These are phyloP conservation scores for Scalopus aquaticus DNA, from an alignment of 2,113 vertebrate species.

Conservation along the genomic window DNA sequence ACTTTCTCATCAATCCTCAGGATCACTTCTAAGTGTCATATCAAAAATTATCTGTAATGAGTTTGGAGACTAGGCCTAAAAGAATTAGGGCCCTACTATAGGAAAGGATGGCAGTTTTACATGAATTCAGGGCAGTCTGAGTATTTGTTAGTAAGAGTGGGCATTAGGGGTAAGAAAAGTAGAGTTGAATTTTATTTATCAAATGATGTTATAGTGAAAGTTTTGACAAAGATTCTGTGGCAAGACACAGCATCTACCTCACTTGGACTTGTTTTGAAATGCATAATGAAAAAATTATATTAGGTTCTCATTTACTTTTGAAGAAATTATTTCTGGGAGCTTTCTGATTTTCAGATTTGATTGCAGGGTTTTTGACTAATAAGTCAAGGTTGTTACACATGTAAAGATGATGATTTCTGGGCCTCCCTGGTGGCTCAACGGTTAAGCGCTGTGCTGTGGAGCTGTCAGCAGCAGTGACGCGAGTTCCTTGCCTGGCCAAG, in stretches of 20 bases:
- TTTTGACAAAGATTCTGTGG: background rate
- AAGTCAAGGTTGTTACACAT: background rate
- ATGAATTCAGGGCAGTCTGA: background rate
- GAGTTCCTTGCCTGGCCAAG: too few relatives aligned
- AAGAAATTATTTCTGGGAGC: constrained; percentile 18
- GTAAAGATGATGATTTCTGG: background rate
- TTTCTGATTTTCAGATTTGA: background rate
- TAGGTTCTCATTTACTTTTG: background rate
- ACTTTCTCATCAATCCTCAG: background rate
- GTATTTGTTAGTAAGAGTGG: background rate
- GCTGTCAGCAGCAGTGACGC: too few relatives aligned
- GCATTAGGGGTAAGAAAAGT: background rate
- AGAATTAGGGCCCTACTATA: background rate
- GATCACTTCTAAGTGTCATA: background rate
- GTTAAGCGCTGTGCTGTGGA: too few relatives aligned
- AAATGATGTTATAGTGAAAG: background rate
- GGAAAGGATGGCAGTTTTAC: background rate
- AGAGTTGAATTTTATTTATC: background rate
- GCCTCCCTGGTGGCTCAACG: too few relatives aligned
- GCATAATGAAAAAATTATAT: background rate
- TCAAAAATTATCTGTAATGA: background rate
- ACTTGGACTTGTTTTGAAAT: background rate
- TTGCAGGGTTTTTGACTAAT: background rate
- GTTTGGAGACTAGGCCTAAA: background rate
- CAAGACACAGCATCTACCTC: background rate